A percentile compares a stretch with the other conserved stretches of the same genome.
These are phyloP conservation scores for Drosophila kepulauana DNA, from an alignment of 1,140 invertebrate genomes.

Conservation along the genomic window DNA sequence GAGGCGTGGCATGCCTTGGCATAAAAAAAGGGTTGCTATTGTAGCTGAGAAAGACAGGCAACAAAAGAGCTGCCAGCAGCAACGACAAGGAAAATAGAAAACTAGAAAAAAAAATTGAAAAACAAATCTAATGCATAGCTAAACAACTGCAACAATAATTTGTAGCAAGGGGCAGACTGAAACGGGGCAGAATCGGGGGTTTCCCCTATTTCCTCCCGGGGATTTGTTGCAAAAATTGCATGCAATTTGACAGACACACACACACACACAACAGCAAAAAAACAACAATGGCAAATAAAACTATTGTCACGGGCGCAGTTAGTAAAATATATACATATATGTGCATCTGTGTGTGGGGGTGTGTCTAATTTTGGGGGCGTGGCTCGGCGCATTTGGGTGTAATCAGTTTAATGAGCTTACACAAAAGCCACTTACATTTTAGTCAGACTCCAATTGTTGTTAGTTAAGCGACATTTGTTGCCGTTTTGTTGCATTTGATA, in stretches of 20 bases:
- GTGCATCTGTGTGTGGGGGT: conserved; percentile 12
- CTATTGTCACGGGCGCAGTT: conserved; percentile 63
- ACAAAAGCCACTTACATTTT: conserved; percentile 60
- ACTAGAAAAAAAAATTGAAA: conserved; percentile 36
- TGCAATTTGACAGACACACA: conserved; percentile 62
- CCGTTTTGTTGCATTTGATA: conserved; percentile 48
- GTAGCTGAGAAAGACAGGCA: conserved; percentile 4
- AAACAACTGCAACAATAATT: conserved; percentile 50
- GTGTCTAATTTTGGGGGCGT: conserved; percentile 26
- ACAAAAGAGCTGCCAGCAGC: conserved; percentile 37
- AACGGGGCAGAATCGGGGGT: neutral
- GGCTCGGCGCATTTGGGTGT: conserved; percentile 36
- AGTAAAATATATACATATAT: conserved; percentile 24
- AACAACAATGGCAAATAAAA: conserved; percentile 50
- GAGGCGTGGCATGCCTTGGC: conserved; percentile 18
- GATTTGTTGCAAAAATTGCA: conserved; percentile 68
- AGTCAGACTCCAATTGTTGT: conserved; percentile 32
- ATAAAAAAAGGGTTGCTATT: conserved; percentile 7
- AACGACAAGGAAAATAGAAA: conserved; percentile 21
- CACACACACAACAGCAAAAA: neutral
- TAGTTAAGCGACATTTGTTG: conserved; percentile 41
- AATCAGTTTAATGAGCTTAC: conserved; percentile 72
- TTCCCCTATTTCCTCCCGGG: conserved; percentile 22
- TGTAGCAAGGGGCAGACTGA: conserved; percentile 3
- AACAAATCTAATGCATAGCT: conserved; percentile 75